Percentiles rank a stretch among this genome's conserved stretches.
Evolutionary conservation across 2,888 invertebrate species (phyloP).

Genomic region (Diploptera punctata): DNA sequence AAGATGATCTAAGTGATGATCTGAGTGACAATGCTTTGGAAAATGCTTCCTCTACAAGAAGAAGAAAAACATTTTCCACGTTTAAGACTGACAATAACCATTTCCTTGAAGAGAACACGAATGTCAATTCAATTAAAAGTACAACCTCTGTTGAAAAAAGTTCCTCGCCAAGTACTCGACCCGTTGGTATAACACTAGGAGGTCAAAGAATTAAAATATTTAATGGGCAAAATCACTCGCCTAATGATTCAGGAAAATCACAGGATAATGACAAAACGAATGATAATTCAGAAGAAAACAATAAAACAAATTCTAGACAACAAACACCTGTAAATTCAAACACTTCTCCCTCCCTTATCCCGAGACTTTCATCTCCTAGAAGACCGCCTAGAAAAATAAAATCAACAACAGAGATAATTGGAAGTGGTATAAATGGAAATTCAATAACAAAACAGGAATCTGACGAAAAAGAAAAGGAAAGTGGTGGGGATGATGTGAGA

Average conservation of each 20-base stretch:
- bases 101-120: background rate
- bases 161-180: background rate
- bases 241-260: constrained; percentile 16
- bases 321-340: background rate
- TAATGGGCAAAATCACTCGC: constrained; percentile 48
- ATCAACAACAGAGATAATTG: constrained; percentile 44
- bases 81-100: background rate
- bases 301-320: too few relatives aligned
- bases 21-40: constrained; percentile 52
- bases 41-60: background rate
- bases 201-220: constrained; percentile 72
- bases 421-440: background rate
- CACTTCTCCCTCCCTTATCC: constrained; percentile 45
- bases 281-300: too few relatives aligned
- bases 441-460: background rate
- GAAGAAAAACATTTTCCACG: background rate
- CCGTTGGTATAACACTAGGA: constrained; percentile 62
- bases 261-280: too few relatives aligned
- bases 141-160: background rate
- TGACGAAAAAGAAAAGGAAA: background rate
- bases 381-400: constrained; percentile 65
- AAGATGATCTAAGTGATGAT: constrained; percentile 61
- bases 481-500: background rate
- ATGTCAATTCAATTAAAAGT: background rate
- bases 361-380: constrained; percentile 62